These are phyloP conservation scores for Paramuricea clavata DNA, from an alignment of 92 coral and sea anemone species.

Conservation along the genomic window DNA sequence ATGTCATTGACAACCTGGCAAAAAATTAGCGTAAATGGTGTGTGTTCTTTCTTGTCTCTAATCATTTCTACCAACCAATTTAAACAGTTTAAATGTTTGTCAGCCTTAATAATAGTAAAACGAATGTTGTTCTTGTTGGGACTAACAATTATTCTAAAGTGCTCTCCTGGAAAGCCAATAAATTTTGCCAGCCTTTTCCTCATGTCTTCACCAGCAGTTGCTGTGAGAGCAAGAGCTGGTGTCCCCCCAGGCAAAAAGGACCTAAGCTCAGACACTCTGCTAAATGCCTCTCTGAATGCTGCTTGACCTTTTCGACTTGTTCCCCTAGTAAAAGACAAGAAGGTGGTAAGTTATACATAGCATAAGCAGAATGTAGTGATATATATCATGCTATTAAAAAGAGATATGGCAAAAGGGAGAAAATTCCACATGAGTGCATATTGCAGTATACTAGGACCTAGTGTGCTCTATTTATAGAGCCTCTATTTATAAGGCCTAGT, in stretches of 20 bases:
- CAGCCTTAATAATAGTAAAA: conserved; percentile 48
- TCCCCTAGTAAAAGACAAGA: conserved; percentile 35
- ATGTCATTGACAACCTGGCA: conserved; percentile 63
- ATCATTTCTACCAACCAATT: conserved; percentile 52
- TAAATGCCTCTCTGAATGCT: conserved; percentile 56
- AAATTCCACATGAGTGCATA: no score
- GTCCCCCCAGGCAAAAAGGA: conserved; percentile 35
- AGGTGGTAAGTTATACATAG: background rate
- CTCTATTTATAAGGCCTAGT: no score
- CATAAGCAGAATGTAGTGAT: background rate
- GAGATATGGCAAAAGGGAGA: no score
- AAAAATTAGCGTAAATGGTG: conserved; percentile 58
- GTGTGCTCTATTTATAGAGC: no score
- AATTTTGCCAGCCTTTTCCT: conserved; percentile 22
- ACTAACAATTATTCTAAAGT: conserved; percentile 30
- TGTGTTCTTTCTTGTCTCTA: conserved; percentile 40
- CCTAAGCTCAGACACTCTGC: conserved; percentile 30
- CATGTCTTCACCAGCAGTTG: conserved; percentile 53
- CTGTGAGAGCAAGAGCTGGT: conserved; percentile 45
- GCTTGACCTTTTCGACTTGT: conserved; percentile 60
- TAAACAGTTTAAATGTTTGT: conserved; percentile 49
- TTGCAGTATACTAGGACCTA: no score
- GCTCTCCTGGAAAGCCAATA: conserved; percentile 24
- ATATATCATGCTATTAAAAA: no score
- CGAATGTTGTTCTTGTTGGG: conserved; percentile 63